These are phyloP conservation scores for Eucriotettix oculatus DNA, from an alignment of 2,888 invertebrate species.

Conservation along the genomic window DNA sequence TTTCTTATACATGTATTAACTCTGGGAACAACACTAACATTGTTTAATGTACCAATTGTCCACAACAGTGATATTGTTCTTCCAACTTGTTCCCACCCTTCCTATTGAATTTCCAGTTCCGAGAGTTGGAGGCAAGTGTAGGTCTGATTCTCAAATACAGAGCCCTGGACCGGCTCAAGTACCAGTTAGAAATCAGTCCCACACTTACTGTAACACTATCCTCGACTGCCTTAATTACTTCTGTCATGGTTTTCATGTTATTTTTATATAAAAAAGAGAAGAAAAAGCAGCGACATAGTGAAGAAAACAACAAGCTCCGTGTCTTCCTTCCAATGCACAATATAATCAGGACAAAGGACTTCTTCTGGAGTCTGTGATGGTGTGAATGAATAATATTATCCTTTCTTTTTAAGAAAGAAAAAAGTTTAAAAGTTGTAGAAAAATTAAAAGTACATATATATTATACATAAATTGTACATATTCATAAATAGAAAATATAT, in stretches of 20 bases:
- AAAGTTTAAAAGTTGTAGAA: slow-evolving; percentile 6
- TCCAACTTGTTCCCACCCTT: background rate
- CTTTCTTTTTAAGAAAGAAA: slow-evolving; percentile 7
- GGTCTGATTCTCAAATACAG: background rate
- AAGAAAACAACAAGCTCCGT: slow-evolving; percentile 6
- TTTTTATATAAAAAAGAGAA: slow-evolving; percentile 5
- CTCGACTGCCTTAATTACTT: background rate
- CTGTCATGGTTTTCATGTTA: slow-evolving; percentile 4
- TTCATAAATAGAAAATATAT: slow-evolving; percentile 11
- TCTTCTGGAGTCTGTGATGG: slow-evolving; percentile 11
- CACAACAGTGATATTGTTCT: background rate
- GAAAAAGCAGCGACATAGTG: background rate
- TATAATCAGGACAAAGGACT: slow-evolving; percentile 7
- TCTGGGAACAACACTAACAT: background rate
- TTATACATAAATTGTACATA: slow-evolving; percentile 9
- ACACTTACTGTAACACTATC: background rate
- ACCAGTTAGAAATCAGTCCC: background rate
- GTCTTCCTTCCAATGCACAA: slow-evolving; percentile 13
- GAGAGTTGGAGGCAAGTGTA: background rate
- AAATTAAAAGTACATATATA: slow-evolving; percentile 6
- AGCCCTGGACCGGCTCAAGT: slow-evolving; percentile 4
- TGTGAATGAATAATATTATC: slow-evolving; percentile 7
- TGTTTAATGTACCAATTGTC: background rate
- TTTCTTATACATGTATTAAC: background rate
- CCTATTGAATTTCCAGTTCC: background rate